phyloP scores from a whole-genome alignment of 2,888 invertebrate species.

The Alloscopus bannaensis region DNA sequence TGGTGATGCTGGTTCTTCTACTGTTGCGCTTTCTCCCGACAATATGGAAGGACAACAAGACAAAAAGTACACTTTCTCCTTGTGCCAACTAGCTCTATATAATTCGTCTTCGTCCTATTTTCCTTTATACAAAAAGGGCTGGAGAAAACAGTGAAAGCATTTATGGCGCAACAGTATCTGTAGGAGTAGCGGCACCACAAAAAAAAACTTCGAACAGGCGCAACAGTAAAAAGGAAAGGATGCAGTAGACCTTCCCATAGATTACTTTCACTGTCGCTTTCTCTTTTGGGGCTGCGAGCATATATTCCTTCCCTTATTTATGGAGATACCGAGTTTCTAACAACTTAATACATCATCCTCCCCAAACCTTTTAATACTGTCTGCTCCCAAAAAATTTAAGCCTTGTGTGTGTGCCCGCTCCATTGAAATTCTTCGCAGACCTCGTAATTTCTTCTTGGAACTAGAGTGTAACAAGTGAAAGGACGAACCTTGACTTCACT shows the following conservation, averaged over 20 bases:
- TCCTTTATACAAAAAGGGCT: no score
- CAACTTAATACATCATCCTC: constrained; percentile 64
- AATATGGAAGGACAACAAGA: neutral
- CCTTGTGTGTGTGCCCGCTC: neutral
- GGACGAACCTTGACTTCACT: constrained; percentile 49
- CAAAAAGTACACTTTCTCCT: constrained; percentile 22
- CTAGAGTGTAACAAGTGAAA: constrained; percentile 62
- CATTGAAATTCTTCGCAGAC: constrained; percentile 59
- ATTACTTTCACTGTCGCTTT: constrained; percentile 13
- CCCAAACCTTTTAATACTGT: constrained; percentile 3
- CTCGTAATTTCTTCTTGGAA: constrained; percentile 47
- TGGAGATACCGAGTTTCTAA: constrained; percentile 44
- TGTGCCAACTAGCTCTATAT: constrained; percentile 27
- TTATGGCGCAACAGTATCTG: constrained; percentile 28
- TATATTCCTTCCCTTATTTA: constrained; percentile 46
- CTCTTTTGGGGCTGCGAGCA: constrained; percentile 50
- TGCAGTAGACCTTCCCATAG: constrained; percentile 4
- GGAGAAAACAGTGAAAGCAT: no score
- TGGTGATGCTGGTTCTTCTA: constrained; percentile 15
- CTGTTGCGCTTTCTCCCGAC: constrained; percentile 26
- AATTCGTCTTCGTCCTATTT: constrained; percentile 30
- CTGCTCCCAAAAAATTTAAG: neutral
- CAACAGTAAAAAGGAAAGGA: constrained; percentile 38
- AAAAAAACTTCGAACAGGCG: constrained; percentile 40
- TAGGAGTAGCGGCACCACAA: constrained; percentile 16